A percentile compares a stretch with the other conserved stretches of the same genome.
Conservation (phyloP, 2,888 invertebrate genomes). For the Rhagonycha fulva region DNA sequence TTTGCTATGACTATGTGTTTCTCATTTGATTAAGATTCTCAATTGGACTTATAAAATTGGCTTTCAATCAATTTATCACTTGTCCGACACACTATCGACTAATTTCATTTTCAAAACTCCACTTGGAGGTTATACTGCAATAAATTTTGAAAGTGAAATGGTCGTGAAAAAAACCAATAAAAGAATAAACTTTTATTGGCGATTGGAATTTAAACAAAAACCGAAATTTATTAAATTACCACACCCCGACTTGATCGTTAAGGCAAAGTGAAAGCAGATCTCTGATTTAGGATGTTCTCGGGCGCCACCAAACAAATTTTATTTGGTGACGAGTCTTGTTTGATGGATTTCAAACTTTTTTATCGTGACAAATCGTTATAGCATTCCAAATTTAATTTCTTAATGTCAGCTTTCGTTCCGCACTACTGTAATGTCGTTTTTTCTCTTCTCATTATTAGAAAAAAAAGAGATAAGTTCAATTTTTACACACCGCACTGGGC, state of each 20-base stretch:
- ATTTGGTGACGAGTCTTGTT: too few species aligned
- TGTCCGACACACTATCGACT: not conserved
- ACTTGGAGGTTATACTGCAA: not conserved
- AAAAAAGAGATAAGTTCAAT: not conserved
- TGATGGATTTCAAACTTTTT: not conserved
- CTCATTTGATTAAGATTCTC: conserved; percentile 1
- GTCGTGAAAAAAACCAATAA: not conserved
- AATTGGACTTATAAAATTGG: conserved; percentile 11
- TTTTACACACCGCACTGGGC: not conserved
- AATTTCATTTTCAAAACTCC: not conserved
- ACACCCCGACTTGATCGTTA: not conserved
- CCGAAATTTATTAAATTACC: not conserved
- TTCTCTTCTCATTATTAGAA: not conserved
- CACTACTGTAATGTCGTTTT: not conserved
- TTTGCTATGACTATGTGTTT: conserved; percentile 18
- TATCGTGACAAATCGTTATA: not conserved
- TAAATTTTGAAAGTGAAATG: not conserved
- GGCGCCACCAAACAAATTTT: not conserved
- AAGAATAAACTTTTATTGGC: not conserved
- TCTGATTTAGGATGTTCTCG: not conserved
- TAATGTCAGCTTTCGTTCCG: not conserved
- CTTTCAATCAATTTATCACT: conserved; percentile 9
- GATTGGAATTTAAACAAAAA: not conserved
- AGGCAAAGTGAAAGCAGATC: not conserved
- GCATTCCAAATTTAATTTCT: not conserved